Base-by-base conservation (phyloP, 2,797 vertebrate species). In the Scolopax bukidnonensis region DNA sequence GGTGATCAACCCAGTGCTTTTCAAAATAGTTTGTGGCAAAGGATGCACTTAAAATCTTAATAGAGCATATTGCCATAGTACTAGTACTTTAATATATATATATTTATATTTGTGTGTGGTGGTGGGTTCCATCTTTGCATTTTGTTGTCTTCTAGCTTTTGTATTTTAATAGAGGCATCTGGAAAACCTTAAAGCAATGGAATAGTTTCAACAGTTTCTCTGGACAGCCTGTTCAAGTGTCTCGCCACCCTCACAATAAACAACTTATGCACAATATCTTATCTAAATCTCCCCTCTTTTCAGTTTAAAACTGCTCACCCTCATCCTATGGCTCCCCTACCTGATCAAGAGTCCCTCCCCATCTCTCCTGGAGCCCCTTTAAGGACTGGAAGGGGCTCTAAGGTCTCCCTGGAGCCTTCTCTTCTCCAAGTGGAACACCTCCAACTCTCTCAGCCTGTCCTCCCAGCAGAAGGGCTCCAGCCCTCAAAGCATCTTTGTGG, bases 1-100 rank as follows among this genome's bases (percentile, higher is more conserved):
- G 43, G 11, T 30, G 16, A n/a, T 70, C 47, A 71, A 16, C 40
- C 21, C 7, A 0, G 6, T 36, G 60, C 12, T 74, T 15, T 54
- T 5, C 18, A 20, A 2, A 45, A 3, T 1, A 24, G 7, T 33
- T 76, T 21, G 2, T 9, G 7, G 73, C 28, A 20, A 21, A 75
- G 27, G 60, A 12, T 32, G 24, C 27, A 1, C 25, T 83, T 77
- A 27, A 28, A 47, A 27, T 13, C 28, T 43, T 8, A 2, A 0
- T 6, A 2, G 18, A 54, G 10, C 2, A 0, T 47, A 11, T 30
- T 57, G 13, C 4, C 27, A 2, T 12, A 17, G 21, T 27, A 2
- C 41, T 61, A 32, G 13, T 4, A 4, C n/a, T 53, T 15, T 3
- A 25, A 11, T 36, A 36, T 36, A 16, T 10, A 41, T 17, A 12